Base-by-base conservation (phyloP, 2,797 vertebrate species). In the Pangasius sanitwongsei region DNA sequence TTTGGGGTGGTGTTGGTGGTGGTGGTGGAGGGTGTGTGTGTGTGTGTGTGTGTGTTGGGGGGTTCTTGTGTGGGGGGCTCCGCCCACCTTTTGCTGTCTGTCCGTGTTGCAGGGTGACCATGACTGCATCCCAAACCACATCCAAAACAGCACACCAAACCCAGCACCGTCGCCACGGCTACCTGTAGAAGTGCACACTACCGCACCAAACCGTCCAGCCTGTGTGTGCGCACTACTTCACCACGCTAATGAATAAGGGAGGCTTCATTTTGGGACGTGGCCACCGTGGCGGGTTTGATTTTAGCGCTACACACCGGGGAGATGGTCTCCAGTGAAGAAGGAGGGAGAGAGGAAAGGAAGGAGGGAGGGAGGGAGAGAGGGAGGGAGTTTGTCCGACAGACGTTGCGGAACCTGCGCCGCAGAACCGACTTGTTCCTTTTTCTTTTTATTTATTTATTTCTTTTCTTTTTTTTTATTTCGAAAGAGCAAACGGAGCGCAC, bases 41-140 rank as follows among this genome's bases (percentile, higher is more conserved):
- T 61, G 5, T 5, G 20, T 20, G 44, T 44, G 41, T 44, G 44
- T 44, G 44, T 44, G 9, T 53, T 41, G 41, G 41, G 41, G 50
- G 50, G 53, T 3, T 61, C 25, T 1, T 5, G 20, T 20, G 44
- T 44, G 28, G 92, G 94, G 92, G 90, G 88, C 88, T 94, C 94
- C 95, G 94, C 95, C 95, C 95, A 95, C 95, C 92, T 94, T 94
- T 93, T 91, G 91, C 93, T 59, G 86, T 91, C 91, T 88, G 93
- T 92, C 90, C 91, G 94, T 94, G 94, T 95, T 96, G 95, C 95
- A 93, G 95, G 95, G 95, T 96, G 95, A 95, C 91, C 90, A 94
- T 93, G 95, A 93, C 94, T 94, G 78, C 86, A 44, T 81, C 86
- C 86, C 86, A 44, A 87, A 87, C 48, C 63, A 20, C 50, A 25